Conservation (phyloP, 2,888 invertebrate genomes). For the Ectemnius continuus region DNA sequence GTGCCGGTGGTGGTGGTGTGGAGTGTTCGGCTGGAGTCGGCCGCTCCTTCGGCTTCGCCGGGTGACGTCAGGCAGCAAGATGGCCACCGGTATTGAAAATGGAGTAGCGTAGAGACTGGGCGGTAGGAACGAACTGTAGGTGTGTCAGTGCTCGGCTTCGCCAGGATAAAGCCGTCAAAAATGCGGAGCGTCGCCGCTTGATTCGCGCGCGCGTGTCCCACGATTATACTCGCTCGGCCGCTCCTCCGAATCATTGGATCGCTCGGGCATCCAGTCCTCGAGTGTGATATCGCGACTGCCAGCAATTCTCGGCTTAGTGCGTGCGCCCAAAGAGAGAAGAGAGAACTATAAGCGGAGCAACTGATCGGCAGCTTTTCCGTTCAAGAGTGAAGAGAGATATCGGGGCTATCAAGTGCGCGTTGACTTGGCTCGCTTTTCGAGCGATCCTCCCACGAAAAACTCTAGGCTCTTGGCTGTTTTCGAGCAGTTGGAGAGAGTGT, state of each 20-base stretch:
- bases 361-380: too few species aligned
- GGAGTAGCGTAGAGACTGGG: conserved; percentile 84
- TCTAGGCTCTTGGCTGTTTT: too few species aligned
- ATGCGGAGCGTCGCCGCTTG: conserved; percentile 52
- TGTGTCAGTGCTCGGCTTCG: conserved; percentile 81
- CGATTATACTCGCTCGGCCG: conserved; percentile 23
- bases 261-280: conserved; percentile 46
- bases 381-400: too few species aligned
- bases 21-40: conserved; percentile 55
- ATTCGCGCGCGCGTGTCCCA: conserved; percentile 40
- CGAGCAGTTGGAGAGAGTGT: too few species aligned
- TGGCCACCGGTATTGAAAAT: conserved; percentile 86
- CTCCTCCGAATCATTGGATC: conserved; percentile 45
- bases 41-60: conserved; percentile 51
- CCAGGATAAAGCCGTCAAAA: conserved; percentile 57
- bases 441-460: too few species aligned
- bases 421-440: too few species aligned
- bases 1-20: conserved; percentile 22
- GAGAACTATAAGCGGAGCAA: too few species aligned
- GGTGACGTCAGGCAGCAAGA: conserved; percentile 86
- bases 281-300: too few species aligned
- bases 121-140: conserved; percentile 85
- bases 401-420: too few species aligned
- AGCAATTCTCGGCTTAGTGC: too few species aligned
- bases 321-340: too few species aligned